Conservation (phyloP, 2,113 vertebrate species). For the Proteles cristata region DNA sequence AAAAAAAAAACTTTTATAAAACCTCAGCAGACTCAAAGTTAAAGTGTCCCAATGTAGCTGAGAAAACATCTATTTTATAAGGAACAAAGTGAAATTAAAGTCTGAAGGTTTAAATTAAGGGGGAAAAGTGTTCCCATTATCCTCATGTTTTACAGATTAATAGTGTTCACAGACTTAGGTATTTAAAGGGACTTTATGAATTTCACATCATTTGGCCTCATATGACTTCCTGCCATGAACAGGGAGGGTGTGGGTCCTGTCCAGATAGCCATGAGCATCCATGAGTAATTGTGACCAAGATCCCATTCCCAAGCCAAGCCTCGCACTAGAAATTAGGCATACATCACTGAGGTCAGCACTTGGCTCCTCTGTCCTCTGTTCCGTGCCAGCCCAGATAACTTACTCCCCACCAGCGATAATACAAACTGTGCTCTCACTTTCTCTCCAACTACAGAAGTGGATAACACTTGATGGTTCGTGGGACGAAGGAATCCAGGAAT, state of each 20-base stretch:
- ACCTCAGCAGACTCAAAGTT: slow-evolving; percentile 38
- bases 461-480: not conserved
- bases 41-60: slow-evolving; percentile 51
- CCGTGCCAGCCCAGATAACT: slow-evolving; percentile 43
- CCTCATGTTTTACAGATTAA: slow-evolving; percentile 57
- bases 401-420: not conserved
- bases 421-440: slow-evolving; percentile 7
- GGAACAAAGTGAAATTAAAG: slow-evolving; percentile 69
- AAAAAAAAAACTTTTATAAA: not conserved
- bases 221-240: slow-evolving; percentile 24
- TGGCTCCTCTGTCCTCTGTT: slow-evolving; percentile 19
- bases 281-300: slow-evolving; percentile 69
- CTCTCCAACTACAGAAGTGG: not conserved
- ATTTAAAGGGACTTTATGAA: slow-evolving; percentile 45
- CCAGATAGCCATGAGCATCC: slow-evolving; percentile 53
- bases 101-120: slow-evolving; percentile 53
- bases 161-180: slow-evolving; percentile 15
- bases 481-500: not conserved
- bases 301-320: not conserved
- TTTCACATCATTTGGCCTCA: slow-evolving; percentile 29
- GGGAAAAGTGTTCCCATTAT: not conserved
- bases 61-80: slow-evolving; percentile 75
- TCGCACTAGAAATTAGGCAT: slow-evolving; percentile 26
- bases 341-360: slow-evolving; percentile 61
- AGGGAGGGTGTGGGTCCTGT: slow-evolving; percentile 20